Evolutionary conservation across 2,888 invertebrate species (phyloP), one percentile per base, ranked within the genome.

Genomic region (Notodonta dromedarius): DNA sequence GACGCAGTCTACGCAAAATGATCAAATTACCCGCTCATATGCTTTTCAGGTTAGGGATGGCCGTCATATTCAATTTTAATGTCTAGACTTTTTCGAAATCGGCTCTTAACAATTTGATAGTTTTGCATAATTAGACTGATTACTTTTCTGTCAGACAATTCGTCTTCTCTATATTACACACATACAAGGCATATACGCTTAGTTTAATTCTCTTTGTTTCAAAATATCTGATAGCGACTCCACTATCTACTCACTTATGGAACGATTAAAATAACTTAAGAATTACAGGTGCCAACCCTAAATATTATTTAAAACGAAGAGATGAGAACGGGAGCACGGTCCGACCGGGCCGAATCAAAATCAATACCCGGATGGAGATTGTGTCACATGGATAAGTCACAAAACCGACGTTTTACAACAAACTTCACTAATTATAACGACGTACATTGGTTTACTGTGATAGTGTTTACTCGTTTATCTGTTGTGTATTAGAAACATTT

Each of bases 331-430:
- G 63, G 56, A 53, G 50, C 50, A 55, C 16, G 24, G 57, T 53
- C 40, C 50, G 24, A 54, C 60, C 58, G 61, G 58, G 53, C 66
- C 51, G 59, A 63, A 69, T 67, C 71, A 66, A 73, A 73, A 73
- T 73, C 74, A 69, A 74, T 73, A 73, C 67, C 65, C 70, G 67
- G 60, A 60, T 46, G 53, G 70, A 69, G 71, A 73, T 73, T 65
- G 65, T 63, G 66, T 62, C 70, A 67, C 52, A 54, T 61, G 70
- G 70, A 73, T 71, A 73, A 65, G 62, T 61, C 56, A 24, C 56
- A 42, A 44, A 56, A 57, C 50, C 35, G 56, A 56, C 51, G 42
- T 56, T 60, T 60, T 56, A 60, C 60, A 60, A 16, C 16, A n/a
- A n/a, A 13, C 13, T n/a, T n/a, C 13, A 46, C n/a, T 46, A 46